Conservation (phyloP, 2,113 vertebrate genomes). For the Melospiza georgiana region DNA sequence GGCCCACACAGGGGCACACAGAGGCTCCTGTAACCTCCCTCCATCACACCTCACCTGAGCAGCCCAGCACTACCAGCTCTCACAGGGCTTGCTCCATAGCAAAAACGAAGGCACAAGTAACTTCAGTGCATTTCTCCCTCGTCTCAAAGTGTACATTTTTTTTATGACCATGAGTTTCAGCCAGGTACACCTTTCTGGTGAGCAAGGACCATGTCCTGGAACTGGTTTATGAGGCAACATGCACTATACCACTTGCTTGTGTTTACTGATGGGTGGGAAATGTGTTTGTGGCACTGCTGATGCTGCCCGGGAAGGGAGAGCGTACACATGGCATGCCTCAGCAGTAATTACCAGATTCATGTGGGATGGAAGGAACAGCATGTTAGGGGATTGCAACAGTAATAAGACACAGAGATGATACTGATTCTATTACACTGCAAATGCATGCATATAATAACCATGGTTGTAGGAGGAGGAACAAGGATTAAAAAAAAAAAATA, state of each 20-base stretch:
- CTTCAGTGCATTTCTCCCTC: not conserved
- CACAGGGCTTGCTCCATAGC: not conserved
- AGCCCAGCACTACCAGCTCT: not conserved
- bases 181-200: not conserved
- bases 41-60: not conserved
- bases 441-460: slow-evolving; percentile 39
- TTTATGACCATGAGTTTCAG: not conserved
- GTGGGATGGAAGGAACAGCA: slow-evolving; percentile 60
- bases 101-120: not conserved
- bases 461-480: slow-evolving; percentile 37
- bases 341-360: slow-evolving; percentile 53
- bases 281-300: slow-evolving; percentile 3
- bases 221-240: not conserved
- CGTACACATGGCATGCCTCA: slow-evolving; percentile 8
- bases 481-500: not conserved
- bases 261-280: not conserved
- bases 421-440: slow-evolving; percentile 57
- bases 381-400: slow-evolving; percentile 62
- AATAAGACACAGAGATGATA: slow-evolving; percentile 63
- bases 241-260: not conserved
- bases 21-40: not conserved
- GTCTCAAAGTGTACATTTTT: not conserved
- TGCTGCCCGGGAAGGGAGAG: not conserved
- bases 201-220: not conserved
- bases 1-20: not conserved